Evolutionary conservation across 2,113 vertebrate genomes (phyloP).

Genomic region (Ptyas mucosa): DNA sequence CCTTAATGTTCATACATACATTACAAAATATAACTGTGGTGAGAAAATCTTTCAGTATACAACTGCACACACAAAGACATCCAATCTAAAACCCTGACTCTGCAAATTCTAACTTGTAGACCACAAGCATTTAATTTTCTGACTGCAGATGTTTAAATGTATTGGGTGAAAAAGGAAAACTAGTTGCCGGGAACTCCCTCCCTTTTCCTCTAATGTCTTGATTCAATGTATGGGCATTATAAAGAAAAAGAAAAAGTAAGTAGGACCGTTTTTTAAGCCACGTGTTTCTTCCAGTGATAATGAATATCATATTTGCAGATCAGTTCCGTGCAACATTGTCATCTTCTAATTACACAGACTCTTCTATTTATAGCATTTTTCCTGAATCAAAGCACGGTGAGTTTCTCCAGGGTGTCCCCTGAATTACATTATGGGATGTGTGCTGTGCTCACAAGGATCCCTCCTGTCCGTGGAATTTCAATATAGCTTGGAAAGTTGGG

Average conservation of each 20-base stretch:
- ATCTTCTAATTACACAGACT: neutral
- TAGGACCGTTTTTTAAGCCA: neutral
- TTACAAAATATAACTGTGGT: neutral
- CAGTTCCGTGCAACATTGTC: neutral
- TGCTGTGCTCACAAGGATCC: neutral
- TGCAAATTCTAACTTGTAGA: neutral
- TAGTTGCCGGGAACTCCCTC: neutral
- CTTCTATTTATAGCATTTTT: neutral
- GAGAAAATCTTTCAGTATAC: neutral
- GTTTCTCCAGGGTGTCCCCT: neutral
- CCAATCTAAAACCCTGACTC: neutral
- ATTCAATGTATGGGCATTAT: neutral
- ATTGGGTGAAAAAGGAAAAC: neutral
- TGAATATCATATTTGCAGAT: rapidly evolving
- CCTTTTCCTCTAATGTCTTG: neutral
- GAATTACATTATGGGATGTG: neutral
- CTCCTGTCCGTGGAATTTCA: neutral
- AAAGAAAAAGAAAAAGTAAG: neutral
- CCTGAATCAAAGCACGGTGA: neutral
- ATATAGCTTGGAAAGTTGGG: slow-evolving; percentile 24
- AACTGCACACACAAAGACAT: neutral
- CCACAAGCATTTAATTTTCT: neutral
- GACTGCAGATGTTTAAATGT: neutral
- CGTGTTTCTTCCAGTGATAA: neutral
- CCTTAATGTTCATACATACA: neutral